A percentile compares a stretch with the other conserved stretches of the same genome.
These are phyloP conservation scores for Enteromius unitaeniatus DNA, from an alignment of 2,797 vertebrate genomes.

Conservation along the genomic window DNA sequence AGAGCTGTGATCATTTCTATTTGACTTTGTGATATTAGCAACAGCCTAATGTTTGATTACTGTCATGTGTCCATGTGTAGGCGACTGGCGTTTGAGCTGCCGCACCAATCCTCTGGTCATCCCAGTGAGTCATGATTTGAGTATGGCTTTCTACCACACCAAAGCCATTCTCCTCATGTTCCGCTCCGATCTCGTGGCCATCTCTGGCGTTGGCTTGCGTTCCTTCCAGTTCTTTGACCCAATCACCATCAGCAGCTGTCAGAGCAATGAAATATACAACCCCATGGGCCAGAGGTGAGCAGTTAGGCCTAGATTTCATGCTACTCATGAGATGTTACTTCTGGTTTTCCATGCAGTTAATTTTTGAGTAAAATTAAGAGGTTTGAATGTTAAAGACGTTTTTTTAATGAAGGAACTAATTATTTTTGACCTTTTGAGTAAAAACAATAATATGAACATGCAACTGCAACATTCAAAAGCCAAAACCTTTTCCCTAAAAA, in stretches of 20 bases:
- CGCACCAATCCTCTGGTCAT: conserved; percentile 97
- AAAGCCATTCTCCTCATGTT: conserved; percentile 92
- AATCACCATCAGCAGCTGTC: conserved; percentile 94
- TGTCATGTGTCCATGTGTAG: conserved; percentile 73
- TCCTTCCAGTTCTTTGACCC: conserved; percentile 99
- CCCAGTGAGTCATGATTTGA: conserved; percentile 97
- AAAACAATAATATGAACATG: neutral
- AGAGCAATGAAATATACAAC: conserved; percentile 98
- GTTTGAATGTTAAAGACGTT: neutral
- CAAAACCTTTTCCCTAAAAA: neutral
- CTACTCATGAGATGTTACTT: neutral
- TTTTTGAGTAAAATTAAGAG: neutral
- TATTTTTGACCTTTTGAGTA: neutral
- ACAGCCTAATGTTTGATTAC: neutral
- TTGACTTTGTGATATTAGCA: neutral
- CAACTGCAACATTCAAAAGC: neutral
- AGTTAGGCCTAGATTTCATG: neutral
- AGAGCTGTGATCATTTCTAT: conserved; percentile 28
- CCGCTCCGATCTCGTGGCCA: conserved; percentile 89
- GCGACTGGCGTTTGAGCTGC: conserved; percentile 95
- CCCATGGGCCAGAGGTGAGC: conserved; percentile 94
- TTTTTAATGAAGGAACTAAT: neutral
- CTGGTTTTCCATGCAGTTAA: neutral
- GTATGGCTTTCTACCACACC: conserved; percentile 96
- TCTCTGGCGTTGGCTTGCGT: conserved; percentile 95